These are phyloP conservation scores for Lontra canadensis DNA, from an alignment of 2,113 vertebrate genomes.

Conservation along the genomic window DNA sequence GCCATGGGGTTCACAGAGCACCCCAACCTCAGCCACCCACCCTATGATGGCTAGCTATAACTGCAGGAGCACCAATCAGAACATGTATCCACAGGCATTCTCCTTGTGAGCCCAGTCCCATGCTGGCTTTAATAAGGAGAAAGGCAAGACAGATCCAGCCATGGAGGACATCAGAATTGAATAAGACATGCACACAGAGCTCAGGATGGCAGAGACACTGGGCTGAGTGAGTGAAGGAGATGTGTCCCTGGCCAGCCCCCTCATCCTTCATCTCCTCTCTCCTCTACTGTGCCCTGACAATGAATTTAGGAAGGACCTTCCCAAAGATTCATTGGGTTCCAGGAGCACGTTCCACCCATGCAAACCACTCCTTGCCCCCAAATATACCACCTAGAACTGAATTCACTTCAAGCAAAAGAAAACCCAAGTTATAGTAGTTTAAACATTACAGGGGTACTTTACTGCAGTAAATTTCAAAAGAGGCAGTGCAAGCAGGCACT, in stretches of 20 bases:
- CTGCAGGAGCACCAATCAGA: not conserved
- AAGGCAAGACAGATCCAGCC: not conserved
- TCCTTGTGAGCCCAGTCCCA: not conserved
- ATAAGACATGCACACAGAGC: too few relatives aligned
- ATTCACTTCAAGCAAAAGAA: not conserved
- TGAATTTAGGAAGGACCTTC: not conserved
- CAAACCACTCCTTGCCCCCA: not conserved
- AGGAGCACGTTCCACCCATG: not conserved
- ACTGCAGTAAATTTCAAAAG: not conserved
- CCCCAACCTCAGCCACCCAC: too few relatives aligned
- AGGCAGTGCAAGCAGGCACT: too few relatives aligned
- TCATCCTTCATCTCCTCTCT: not conserved
- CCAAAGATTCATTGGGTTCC: not conserved
- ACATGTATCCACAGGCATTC: not conserved
- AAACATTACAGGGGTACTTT: not conserved
- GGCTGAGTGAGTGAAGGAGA: not conserved
- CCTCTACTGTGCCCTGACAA: not conserved
- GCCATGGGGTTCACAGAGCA: fast-evolving
- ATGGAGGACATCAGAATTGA: not conserved
- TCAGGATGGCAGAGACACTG: not conserved
- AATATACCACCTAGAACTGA: not conserved
- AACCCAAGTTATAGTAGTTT: not conserved
- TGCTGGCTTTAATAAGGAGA: not conserved
- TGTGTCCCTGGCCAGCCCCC: too few relatives aligned
- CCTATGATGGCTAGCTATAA: not conserved